Evolutionary conservation across 2,113 vertebrate species (phyloP), one percentile per base, ranked within the genome.

Genomic region (Neolamprologus brichardi): DNA sequence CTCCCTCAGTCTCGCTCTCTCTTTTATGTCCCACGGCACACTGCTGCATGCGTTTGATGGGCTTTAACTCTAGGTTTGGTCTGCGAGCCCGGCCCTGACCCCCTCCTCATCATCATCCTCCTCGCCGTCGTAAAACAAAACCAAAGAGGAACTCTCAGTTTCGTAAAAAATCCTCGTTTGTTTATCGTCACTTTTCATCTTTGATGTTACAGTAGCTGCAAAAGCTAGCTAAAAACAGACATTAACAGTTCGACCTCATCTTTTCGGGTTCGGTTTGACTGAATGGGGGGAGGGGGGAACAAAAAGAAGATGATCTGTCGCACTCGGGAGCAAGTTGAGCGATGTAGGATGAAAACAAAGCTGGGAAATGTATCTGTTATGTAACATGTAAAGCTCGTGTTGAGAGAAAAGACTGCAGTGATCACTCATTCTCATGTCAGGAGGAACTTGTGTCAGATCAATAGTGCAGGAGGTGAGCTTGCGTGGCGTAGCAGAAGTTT

Each of bases 141-240:
- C 62, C 82, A 88, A 88, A 92, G 85, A 91, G 85, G 88, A 89
- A 86, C 84, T 88, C 84, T 91, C n/a, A n/a, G 23, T 91, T 84
- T 72, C 5, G 89, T 58, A 84, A 89, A 90, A 85, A 23, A 89
- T 79, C 78, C 78, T 88, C 15, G 85, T 91, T 89, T 89, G 82
- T 85, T 89, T 79, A 82, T 78, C 77, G 25, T 82, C 72, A 77
- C 86, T 91, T 96, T 97, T 95, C 96, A 97, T 96, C 95, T 96
- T 96, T 97, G 96, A 96, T 98, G 98, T 98, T 97, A 91, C 93
- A 95, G 94, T 90, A 96, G 96, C 94, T 95, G 96, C 94, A 94
- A 95, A 96, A 93, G 97, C 97, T 97, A 97, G 96, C 97, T 97
- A 95, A 95, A 95, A 95, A 96, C 96, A 64, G 94, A 96, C 96